phyloP scores from a whole-genome alignment of 2,113 vertebrate genomes.

The Heterocephalus glaber region DNA sequence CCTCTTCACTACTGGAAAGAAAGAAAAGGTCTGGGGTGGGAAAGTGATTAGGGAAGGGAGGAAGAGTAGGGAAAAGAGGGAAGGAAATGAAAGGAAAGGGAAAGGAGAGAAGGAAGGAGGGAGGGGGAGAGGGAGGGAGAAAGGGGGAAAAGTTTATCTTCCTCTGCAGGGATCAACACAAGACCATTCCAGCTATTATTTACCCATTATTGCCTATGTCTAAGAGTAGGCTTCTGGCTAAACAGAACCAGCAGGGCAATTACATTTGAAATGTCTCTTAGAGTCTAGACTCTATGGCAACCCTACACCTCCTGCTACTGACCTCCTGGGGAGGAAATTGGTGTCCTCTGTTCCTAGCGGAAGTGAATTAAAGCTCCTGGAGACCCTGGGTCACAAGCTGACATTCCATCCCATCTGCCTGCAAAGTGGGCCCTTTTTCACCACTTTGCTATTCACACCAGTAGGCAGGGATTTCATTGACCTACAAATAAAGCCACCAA shows the following conservation, averaged over 20 bases:
- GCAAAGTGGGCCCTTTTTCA: slow-evolving; percentile 1
- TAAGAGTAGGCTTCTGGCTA: slow-evolving; percentile 46
- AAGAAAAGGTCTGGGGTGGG: neutral
- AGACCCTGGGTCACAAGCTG: slow-evolving; percentile 25
- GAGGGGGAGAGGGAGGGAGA: neutral
- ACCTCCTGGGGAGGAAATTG: slow-evolving; percentile 68
- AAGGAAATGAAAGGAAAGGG: neutral
- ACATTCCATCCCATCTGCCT: neutral
- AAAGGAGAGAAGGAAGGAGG: neutral
- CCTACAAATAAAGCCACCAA: neutral
- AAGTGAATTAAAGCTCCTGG: neutral
- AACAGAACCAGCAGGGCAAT: slow-evolving; percentile 66
- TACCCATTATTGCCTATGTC: neutral
- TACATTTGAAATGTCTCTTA: slow-evolving; percentile 43
- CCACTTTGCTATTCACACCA: neutral
- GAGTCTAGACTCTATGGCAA: slow-evolving; percentile 71
- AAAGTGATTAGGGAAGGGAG: neutral
- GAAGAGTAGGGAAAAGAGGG: neutral
- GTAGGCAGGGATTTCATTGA: neutral
- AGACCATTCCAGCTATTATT: neutral
- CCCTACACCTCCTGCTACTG: slow-evolving; percentile 71
- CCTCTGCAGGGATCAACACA: neutral
- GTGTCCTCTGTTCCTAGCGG: neutral
- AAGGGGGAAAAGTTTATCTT: neutral
- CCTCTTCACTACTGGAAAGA: neutral